Evolutionary conservation across 2,113 vertebrate species (phyloP), one percentile per base, ranked within the genome.

Genomic region (Tychaedon coryphoeus): DNA sequence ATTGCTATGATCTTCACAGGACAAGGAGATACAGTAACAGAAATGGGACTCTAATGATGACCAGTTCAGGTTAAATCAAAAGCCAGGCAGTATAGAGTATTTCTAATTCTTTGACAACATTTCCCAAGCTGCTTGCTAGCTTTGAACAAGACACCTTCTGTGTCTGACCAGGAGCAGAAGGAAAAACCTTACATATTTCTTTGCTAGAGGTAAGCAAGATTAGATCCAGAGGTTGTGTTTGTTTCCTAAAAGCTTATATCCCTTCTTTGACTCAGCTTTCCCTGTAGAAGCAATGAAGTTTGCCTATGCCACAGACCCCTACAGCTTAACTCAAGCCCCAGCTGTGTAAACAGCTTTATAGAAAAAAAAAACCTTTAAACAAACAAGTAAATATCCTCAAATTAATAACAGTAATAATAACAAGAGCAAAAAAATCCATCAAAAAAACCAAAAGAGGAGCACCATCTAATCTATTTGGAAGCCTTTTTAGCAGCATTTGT

Each of bases 351-450:
- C 6, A 83, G 9, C 3, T 40, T n/a, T 40, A 24, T 24, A 56
- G 42, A 2, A 45, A 50, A 24, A 23, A 78, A 73, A 33, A 12
- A 1, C 1, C 3, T n/a, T 54, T 26, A 18, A 65, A 51, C 26
- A 22, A 74, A 38, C 12, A 66, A 36, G 13, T 6, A 58, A 71
- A 48, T 71, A 48, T 18, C 40, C 23, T 15, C 14, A 18, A n/a
- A 62, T 13, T 43, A 43, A n/a, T 14, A 53, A 14, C 4, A 25
- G 10, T 1, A 40, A 33, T 2, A 31, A 40, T 1, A 51, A 18
- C 2, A 58, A 8, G 0, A 48, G 7, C 5, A 43, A 14, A 45
- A 19, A 45, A 45, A 45, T 13, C 40, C 1, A 77, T 20, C 1
- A 76, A 24, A 1, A 12, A 7, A 28, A 66, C 8, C 33, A 57